These are phyloP conservation scores for Chlorospingus flavigularis DNA, from an alignment of 2,797 vertebrate species.

Conservation along the genomic window DNA sequence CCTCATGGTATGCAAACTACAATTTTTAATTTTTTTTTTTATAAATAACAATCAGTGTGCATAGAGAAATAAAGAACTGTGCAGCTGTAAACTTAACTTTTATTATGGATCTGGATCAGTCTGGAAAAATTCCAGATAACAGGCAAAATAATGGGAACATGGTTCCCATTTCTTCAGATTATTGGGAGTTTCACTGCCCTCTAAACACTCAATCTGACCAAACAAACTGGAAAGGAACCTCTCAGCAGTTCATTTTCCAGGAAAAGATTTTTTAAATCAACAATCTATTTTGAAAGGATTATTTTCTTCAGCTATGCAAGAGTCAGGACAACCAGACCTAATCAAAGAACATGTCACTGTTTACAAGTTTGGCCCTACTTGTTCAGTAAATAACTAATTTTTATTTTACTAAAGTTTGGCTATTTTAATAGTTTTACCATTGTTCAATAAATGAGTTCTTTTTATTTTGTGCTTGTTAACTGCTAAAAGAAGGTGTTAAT, in stretches of 20 bases:
- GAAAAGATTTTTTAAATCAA: neutral
- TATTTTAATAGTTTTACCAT: neutral
- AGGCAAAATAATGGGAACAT: neutral
- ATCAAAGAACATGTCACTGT: neutral
- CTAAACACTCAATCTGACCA: neutral
- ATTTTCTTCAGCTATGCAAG: neutral
- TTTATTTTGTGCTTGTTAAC: neutral
- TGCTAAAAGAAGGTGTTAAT: neutral
- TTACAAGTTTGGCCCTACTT: neutral
- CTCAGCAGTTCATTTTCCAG: neutral
- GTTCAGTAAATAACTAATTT: neutral
- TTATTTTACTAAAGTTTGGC: neutral
- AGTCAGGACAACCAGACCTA: neutral
- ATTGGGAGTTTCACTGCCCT: neutral
- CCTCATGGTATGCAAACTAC: accelerated
- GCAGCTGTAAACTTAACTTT: neutral
- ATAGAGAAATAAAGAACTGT: neutral
- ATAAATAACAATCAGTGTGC: neutral
- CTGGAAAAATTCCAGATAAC: neutral
- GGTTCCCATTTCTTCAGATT: neutral
- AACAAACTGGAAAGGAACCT: neutral
- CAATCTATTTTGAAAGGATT: neutral
- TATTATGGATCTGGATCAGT: neutral
- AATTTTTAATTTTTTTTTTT: neutral
- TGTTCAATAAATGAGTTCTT: neutral